Percentiles rank a stretch among this genome's conserved stretches.
Evolutionary conservation across 2,113 vertebrate species (phyloP).

Genomic region (Sylvia atricapilla): DNA sequence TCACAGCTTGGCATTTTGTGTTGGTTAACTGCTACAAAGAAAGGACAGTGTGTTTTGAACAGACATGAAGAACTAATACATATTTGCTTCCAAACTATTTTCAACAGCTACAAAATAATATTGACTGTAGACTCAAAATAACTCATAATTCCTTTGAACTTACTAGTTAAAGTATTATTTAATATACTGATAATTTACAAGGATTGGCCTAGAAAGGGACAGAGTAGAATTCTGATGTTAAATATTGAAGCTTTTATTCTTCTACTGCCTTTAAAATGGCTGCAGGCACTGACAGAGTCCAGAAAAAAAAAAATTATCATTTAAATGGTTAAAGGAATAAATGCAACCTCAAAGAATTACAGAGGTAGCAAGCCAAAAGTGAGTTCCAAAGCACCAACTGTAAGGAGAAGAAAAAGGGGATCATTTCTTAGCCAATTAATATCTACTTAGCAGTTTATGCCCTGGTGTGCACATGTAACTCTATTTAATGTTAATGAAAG

Average conservation of each 20-base stretch:
- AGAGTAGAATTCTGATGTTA: neutral
- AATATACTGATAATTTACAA: neutral
- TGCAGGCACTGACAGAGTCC: neutral
- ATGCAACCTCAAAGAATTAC: neutral
- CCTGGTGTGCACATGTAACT: constrained; percentile 22
- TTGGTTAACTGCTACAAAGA: neutral
- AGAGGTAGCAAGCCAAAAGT: neutral
- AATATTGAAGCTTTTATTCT: neutral
- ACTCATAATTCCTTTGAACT: neutral
- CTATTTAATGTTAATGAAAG: constrained; percentile 31
- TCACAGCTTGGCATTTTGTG: neutral
- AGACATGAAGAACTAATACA: neutral
- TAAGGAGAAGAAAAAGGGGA: neutral
- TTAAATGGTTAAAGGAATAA: neutral
- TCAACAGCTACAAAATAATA: neutral
- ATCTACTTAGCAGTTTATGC: constrained; percentile 26
- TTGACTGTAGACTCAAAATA: neutral
- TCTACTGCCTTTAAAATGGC: neutral
- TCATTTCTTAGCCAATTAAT: constrained; percentile 42
- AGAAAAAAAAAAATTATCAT: neutral
- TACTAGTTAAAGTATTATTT: neutral
- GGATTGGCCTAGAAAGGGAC: neutral
- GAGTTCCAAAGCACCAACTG: neutral
- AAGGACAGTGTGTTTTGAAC: neutral
- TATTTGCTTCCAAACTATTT: neutral